Evolutionary conservation across 2,797 vertebrate species (phyloP).

Genomic region (Micromesistius poutassou): DNA sequence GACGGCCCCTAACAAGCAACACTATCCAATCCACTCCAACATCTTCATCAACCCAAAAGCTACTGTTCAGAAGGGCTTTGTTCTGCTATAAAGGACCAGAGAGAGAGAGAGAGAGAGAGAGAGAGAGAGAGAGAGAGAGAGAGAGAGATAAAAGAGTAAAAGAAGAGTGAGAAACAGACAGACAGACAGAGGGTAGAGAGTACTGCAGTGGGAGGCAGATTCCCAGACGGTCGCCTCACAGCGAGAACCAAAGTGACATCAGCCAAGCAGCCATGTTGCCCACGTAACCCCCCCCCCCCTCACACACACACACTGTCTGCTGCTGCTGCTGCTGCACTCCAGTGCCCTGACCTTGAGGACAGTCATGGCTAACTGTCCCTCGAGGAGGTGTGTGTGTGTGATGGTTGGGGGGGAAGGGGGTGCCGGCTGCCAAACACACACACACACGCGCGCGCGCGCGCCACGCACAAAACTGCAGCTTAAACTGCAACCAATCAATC

Average conservation of each 20-base stretch:
- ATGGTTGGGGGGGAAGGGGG: slow-evolving; percentile 18
- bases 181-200: slow-evolving; percentile 21
- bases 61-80: too few relatives aligned
- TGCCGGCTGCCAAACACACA: background rate
- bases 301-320: slow-evolving; percentile 16
- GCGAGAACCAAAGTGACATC: slow-evolving; percentile 54
- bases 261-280: slow-evolving; percentile 58
- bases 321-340: too few relatives aligned
- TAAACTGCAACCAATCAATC: too few relatives aligned
- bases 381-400: slow-evolving; percentile 30
- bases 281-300: slow-evolving; percentile 31
- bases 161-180: background rate
- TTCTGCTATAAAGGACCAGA: too few relatives aligned
- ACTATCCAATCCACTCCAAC: too few relatives aligned
- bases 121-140: background rate
- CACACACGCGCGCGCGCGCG: too few relatives aligned
- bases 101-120: too few relatives aligned
- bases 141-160: background rate
- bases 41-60: too few relatives aligned
- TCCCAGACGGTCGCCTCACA: slow-evolving; percentile 20
- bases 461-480: too few relatives aligned
- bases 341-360: too few relatives aligned
- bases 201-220: slow-evolving; percentile 21
- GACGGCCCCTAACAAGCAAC: too few relatives aligned
- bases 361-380: too few relatives aligned